Conservation (phyloP, 2,797 vertebrate species). For the Eupleurogrammus muticus region DNA sequence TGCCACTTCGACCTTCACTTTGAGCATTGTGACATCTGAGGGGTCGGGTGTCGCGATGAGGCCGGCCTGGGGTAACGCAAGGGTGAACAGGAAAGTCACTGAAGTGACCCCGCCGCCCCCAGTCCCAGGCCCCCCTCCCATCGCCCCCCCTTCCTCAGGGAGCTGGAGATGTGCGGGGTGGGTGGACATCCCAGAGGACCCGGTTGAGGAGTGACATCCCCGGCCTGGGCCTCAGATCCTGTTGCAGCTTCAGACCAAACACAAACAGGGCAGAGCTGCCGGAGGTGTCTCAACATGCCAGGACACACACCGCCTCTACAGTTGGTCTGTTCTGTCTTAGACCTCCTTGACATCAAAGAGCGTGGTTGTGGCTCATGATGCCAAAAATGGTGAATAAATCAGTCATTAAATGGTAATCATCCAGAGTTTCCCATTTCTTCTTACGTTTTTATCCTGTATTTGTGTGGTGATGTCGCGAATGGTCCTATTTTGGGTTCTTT, state of each 20-base stretch:
- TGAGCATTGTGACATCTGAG: conserved; percentile 42
- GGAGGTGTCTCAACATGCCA: conserved; percentile 64
- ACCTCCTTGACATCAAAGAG: conserved; percentile 29
- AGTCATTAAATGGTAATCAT: conserved; percentile 13
- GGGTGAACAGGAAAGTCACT: conserved; percentile 41
- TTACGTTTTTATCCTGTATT: not conserved
- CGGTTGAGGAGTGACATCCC: conserved; percentile 55
- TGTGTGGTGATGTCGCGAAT: not conserved
- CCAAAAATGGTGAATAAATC: conserved; percentile 13
- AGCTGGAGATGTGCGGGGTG: conserved; percentile 20
- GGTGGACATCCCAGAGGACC: conserved; percentile 40
- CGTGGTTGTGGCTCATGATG: not conserved
- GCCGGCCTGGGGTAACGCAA: conserved; percentile 22
- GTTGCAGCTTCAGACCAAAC: conserved; percentile 74
- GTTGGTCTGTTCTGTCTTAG: conserved; percentile 28
- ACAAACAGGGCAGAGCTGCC: conserved; percentile 63
- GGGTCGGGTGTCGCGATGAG: conserved; percentile 57
- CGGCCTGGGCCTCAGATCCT: conserved; percentile 52
- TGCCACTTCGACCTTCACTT: conserved; percentile 76
- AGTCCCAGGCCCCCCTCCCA: not conserved
- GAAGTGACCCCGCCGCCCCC: conserved; percentile 33
- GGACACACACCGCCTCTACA: conserved; percentile 9
- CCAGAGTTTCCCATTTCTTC: conserved; percentile 5
- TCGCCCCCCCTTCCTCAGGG: not conserved
- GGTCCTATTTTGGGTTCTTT: not conserved